Evolutionary conservation across 2,113 vertebrate genomes (phyloP).

Genomic region (Axis porcinus): DNA sequence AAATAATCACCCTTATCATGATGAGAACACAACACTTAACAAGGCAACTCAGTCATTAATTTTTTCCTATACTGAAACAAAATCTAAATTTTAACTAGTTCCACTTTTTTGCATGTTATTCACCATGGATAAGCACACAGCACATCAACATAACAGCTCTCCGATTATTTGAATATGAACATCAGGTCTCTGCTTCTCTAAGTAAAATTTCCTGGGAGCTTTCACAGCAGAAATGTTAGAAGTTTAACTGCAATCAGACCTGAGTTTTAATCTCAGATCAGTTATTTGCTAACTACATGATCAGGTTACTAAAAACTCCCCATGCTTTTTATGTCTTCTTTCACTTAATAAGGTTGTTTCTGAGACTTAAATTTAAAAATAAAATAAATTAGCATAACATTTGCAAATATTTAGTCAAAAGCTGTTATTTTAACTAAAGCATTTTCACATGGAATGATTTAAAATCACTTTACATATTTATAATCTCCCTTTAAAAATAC

Average conservation of each 20-base stretch:
- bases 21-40: background rate
- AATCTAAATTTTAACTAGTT: background rate
- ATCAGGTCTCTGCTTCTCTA: background rate
- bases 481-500: background rate
- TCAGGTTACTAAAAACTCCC: background rate
- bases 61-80: background rate
- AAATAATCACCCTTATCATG: background rate
- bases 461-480: background rate
- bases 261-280: background rate
- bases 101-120: background rate
- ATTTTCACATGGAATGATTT: background rate
- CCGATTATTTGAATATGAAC: background rate
- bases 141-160: background rate
- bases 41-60: background rate
- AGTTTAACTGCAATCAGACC: background rate
- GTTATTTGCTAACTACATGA: background rate
- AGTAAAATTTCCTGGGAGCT: background rate
- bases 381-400: background rate
- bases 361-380: background rate
- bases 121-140: background rate
- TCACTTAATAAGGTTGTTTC: background rate
- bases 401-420: background rate
- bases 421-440: background rate
- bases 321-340: background rate
- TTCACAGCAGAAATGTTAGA: background rate